phyloP scores from a whole-genome alignment of 2,888 invertebrate genomes.

The Dryococelus australis region DNA sequence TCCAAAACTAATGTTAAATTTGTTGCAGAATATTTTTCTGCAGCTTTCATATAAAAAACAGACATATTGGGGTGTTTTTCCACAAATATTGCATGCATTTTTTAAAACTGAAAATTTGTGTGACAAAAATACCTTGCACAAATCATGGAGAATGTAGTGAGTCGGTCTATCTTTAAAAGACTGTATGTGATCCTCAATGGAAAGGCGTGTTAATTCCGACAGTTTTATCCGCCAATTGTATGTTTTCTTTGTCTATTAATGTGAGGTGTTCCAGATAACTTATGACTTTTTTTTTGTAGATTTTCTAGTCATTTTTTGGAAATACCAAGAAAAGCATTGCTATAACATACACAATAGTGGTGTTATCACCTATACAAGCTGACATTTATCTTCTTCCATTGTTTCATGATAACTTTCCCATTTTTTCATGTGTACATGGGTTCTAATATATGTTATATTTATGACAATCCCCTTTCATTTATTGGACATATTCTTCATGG shows the following conservation, averaged over 20 bases:
- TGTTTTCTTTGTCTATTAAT: background rate
- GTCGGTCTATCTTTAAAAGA: background rate
- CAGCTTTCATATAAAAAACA: background rate
- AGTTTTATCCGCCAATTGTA: background rate
- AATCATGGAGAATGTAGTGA: no score
- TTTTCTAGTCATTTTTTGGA: background rate
- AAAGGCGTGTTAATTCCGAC: background rate
- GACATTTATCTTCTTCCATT: no score
- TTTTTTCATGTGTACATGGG: no score
- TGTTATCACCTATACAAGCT: no score
- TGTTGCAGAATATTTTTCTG: conserved; percentile 12
- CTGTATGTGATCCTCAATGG: background rate
- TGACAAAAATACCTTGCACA: background rate
- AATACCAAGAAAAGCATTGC: background rate
- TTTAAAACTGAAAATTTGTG: background rate
- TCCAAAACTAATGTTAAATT: conserved; percentile 19
- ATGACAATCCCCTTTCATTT: no score
- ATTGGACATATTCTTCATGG: no score
- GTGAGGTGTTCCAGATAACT: background rate
- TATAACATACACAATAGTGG: no score
- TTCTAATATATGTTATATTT: no score
- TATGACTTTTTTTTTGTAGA: no score
- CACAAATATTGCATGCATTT: background rate
- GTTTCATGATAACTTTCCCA: no score
- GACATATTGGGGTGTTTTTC: background rate